Evolutionary conservation across 2,888 invertebrate species (phyloP), one percentile per base, ranked within the genome.

Genomic region (Drosophila greeni): DNA sequence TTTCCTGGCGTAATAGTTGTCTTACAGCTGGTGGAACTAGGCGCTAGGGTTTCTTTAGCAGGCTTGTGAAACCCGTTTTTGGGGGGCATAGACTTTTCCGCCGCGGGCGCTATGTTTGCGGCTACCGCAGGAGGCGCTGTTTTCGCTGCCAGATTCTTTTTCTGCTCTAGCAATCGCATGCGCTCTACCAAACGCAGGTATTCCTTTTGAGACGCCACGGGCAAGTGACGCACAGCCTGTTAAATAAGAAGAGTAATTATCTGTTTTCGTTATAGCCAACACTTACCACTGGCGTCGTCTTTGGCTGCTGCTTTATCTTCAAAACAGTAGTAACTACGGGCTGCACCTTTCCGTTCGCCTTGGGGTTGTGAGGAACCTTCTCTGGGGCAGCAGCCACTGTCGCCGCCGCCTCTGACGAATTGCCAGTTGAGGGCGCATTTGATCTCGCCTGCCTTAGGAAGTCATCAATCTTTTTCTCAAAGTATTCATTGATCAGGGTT

Each of bases 171-270:
- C 55, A 87, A 48, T 71, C 84, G 82, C 88, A 89, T 89, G 5
- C 89, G 88, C 66, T 86, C 85, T 3, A 88, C 70, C 0, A 89
- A 73, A 3, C 82, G 81, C 14, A 87, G 76, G 64, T 89, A 89
- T 73, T 89, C 89, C 47, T 84, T 75, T 69, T 89, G 89, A 0
- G 89, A 86, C 6, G 88, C 86, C 34, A 80, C 80, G 2, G 89
- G 88, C 45, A 89, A 78, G 79, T 89, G 89, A 6, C 87, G 81
- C 29, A 89, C 89, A 54, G 88, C 87, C 89, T 88, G 57, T 8
- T 42, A 1, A 33, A 23, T 48, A 1, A 34, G 3, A 51, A 12
- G 24, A 20, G 3, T 43, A 18, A 29, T 26, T 23, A 5, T n/a
- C 11, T 11, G 7, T 5, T 12, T 3, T 2, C n/a, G 2, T 20